Evolutionary conservation across 2,113 vertebrate genomes (phyloP), one percentile per base, ranked within the genome.

Genomic region (Arothron firmamentum): DNA sequence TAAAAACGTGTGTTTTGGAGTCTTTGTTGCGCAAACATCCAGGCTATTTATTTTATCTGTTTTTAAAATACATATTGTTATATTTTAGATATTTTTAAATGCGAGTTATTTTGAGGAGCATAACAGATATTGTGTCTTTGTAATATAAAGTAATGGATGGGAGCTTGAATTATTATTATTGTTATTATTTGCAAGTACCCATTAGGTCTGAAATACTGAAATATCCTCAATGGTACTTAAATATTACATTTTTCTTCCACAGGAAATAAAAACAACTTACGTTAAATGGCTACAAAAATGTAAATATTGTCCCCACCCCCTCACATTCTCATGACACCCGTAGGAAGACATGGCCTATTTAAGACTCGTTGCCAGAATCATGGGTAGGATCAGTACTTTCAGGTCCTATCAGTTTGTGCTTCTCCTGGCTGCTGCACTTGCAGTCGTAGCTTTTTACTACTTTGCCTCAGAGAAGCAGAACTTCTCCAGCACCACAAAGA

Each of bases 361-460:
- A 25, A 85, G 82, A 72, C 59, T 82, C 43, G 41, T 86, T 15
- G 77, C 59, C 43, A 77, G 77, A 85, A 67, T 74, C 65, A 87
- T 91, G 88, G 89, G 80, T 56, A 81, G 88, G 78, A 80, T 91
- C 78, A 83, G 86, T 18, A 88, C 85, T 0, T 90, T 91, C 58
- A 84, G 89, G 58, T 90, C 84, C 57, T 90, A 91, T 75, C 91
- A 92, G 82, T 78, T 92, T 52, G 59, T 88, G n/a, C 87, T 96
- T 72, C 89, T 94, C 0, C 65, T 94, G 19, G 91, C 90, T 4
- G 94, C 93, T 1, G 92, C 93, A 0, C 52, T 97, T 2, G 95
- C 95, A 0, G 93, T 96, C 2, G 92, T 92, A 42, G 93, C 94
- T 16, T 94, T 97, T 81, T 97, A 96, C 84, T 96, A 95, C 79